These are phyloP conservation scores for Corydoras maculifer DNA, from an alignment of 2,113 vertebrate species.

Conservation along the genomic window DNA sequence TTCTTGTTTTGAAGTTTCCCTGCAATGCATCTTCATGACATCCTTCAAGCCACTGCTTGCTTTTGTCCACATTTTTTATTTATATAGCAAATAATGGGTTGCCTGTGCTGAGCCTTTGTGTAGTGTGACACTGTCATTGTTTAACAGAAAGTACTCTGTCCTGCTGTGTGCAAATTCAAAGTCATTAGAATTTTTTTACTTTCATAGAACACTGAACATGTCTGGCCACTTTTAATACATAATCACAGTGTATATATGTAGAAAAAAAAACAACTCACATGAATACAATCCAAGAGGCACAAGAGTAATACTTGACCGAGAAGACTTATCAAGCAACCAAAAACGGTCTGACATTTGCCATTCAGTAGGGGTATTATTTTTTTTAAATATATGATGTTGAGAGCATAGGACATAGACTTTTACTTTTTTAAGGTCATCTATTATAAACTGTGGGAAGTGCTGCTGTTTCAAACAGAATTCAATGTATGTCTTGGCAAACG, in stretches of 20 bases:
- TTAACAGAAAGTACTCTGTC: background rate
- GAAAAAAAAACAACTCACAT: constrained; percentile 15
- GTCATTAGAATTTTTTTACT: background rate
- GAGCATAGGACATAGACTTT: constrained; percentile 52
- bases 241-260: constrained; percentile 39
- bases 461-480: constrained; percentile 43
- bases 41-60: constrained; percentile 1
- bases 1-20: constrained; percentile 1
- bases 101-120: constrained; percentile 3
- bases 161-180: constrained; percentile 6
- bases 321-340: constrained; percentile 24
- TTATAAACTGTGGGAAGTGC: constrained; percentile 56
- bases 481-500: constrained; percentile 33
- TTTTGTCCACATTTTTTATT: background rate
- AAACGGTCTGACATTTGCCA: background rate
- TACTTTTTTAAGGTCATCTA: constrained; percentile 52
- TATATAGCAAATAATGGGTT: background rate
- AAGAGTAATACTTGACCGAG: constrained; percentile 26
- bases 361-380: background rate
- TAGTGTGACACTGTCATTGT: background rate
- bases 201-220: constrained; percentile 12
- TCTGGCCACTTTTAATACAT: constrained; percentile 21
- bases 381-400: constrained; percentile 3
- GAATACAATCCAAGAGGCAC: constrained; percentile 30
- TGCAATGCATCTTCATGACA: constrained; percentile 4